phyloP scores from a whole-genome alignment of 64 coral and sea anemone genomes.

The Pachyseris speciosa region DNA sequence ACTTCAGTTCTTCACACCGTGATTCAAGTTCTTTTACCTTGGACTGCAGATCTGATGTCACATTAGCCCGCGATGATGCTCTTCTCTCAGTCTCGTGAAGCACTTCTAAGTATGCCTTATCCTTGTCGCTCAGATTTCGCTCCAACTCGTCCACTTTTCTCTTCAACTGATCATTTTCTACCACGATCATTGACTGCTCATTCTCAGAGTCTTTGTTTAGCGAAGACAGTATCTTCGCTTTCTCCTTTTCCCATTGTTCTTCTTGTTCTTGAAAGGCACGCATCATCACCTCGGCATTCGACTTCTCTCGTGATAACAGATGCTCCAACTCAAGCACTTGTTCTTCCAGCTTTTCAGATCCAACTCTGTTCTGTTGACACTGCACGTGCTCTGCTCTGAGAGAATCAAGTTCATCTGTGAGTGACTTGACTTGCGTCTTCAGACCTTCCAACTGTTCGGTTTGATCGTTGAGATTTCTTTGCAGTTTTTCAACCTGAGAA shows the following conservation, averaged over 20 bases:
- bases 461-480: slow-evolving; percentile 62
- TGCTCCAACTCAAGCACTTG: slow-evolving; percentile 71
- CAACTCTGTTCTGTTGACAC: slow-evolving; percentile 19
- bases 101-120: not conserved
- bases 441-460: slow-evolving; percentile 63
- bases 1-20: slow-evolving; percentile 74
- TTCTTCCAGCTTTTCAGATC: slow-evolving; percentile 45
- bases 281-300: slow-evolving; percentile 60
- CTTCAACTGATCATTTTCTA: slow-evolving; percentile 1
- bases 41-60: slow-evolving; percentile 17
- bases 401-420: slow-evolving; percentile 54
- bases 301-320: slow-evolving; percentile 61
- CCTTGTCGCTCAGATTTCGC: slow-evolving; percentile 28
- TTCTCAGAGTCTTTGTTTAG: not conserved
- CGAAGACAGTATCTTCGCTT: slow-evolving; percentile 33
- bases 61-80: not conserved
- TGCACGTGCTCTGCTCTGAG: slow-evolving; percentile 53
- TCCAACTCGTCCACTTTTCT: slow-evolving; percentile 44
- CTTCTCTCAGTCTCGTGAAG: not conserved
- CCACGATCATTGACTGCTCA: not conserved
- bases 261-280: slow-evolving; percentile 71
- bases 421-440: slow-evolving; percentile 26
- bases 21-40: slow-evolving; percentile 28
- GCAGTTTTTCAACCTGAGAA: slow-evolving; percentile 59
- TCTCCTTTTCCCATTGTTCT: slow-evolving; percentile 71